Percentiles rank a stretch among this genome's conserved stretches.
Evolutionary conservation across 2,113 vertebrate genomes (phyloP).

Genomic region (Oplegnathus fasciatus): DNA sequence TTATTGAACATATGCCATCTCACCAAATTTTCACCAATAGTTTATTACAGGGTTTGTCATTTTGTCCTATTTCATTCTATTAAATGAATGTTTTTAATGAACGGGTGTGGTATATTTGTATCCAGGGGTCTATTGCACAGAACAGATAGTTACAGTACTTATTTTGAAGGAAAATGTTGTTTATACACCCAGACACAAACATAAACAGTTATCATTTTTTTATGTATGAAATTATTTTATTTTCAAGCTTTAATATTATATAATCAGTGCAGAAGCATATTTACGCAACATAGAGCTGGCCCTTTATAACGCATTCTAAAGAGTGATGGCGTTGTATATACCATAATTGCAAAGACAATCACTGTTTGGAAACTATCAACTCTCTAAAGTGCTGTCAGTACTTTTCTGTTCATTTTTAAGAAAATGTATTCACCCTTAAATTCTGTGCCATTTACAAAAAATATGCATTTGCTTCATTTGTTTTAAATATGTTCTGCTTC

Average conservation of each 20-base stretch:
- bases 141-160: slow-evolving; percentile 61
- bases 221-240: slow-evolving; percentile 69
- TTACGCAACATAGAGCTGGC: slow-evolving; percentile 60
- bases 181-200: slow-evolving; percentile 63
- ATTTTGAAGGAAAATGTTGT: slow-evolving; percentile 72
- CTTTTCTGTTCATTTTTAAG: slow-evolving; percentile 58
- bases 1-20: slow-evolving; percentile 78
- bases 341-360: slow-evolving; percentile 72
- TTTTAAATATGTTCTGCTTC: slow-evolving; percentile 52
- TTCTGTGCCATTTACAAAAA: slow-evolving; percentile 51
- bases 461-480: slow-evolving; percentile 47
- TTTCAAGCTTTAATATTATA: slow-evolving; percentile 72
- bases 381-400: slow-evolving; percentile 66
- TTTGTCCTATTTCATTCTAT: slow-evolving; percentile 66
- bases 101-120: slow-evolving; percentile 81
- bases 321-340: slow-evolving; percentile 65
- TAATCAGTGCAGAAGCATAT: slow-evolving; percentile 72
- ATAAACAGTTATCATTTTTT: slow-evolving; percentile 57
- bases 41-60: slow-evolving; percentile 61
- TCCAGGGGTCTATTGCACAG: slow-evolving; percentile 67
- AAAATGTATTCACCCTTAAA: slow-evolving; percentile 39
- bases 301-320: slow-evolving; percentile 61
- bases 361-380: slow-evolving; percentile 71
- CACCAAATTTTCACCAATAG: slow-evolving; percentile 50
- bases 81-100: slow-evolving; percentile 70